Conservation (phyloP, 2,797 vertebrate species). For the Rachycentron canadum region DNA sequence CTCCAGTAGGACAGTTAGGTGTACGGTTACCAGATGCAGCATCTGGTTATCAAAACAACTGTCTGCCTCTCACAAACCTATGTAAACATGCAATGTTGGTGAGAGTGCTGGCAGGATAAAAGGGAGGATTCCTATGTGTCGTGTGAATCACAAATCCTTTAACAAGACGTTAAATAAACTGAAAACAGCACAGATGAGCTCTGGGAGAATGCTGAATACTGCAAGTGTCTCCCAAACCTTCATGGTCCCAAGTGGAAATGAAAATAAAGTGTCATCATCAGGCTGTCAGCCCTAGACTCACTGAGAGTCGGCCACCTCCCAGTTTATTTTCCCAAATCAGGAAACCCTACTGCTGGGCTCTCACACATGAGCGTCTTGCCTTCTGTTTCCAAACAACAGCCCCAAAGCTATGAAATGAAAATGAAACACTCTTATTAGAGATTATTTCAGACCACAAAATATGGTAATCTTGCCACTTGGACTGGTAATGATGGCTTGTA, state of each 20-base stretch:
- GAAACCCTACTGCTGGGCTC: constrained; percentile 53
- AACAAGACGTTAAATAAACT: constrained; percentile 36
- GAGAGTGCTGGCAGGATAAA: constrained; percentile 22
- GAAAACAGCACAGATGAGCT: constrained; percentile 46
- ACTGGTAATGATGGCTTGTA: constrained; percentile 20
- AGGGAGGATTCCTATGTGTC: constrained; percentile 5
- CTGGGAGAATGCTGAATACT: constrained; percentile 66
- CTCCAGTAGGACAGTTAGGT: constrained; percentile 37
- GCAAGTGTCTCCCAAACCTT: constrained; percentile 54
- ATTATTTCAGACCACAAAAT: constrained; percentile 45
- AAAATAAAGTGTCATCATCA: constrained; percentile 79
- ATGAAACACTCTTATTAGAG: constrained; percentile 45
- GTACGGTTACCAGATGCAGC: constrained; percentile 43
- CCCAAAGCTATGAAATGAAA: constrained; percentile 48
- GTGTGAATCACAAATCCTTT: constrained; percentile 11
- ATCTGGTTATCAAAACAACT: constrained; percentile 47
- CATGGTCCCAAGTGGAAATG: constrained; percentile 73
- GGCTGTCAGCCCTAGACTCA: constrained; percentile 49
- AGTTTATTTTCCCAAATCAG: constrained; percentile 72
- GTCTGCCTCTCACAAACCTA: constrained; percentile 12
- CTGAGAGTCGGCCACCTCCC: constrained; percentile 53
- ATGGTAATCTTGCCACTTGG: constrained; percentile 22
- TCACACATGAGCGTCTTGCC: constrained; percentile 36
- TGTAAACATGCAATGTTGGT: constrained; percentile 15
- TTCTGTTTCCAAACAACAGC: constrained; percentile 33